Evolutionary conservation across 2,113 vertebrate species (phyloP), one percentile per base, ranked within the genome.

Genomic region (Gorsachius goisagi): DNA sequence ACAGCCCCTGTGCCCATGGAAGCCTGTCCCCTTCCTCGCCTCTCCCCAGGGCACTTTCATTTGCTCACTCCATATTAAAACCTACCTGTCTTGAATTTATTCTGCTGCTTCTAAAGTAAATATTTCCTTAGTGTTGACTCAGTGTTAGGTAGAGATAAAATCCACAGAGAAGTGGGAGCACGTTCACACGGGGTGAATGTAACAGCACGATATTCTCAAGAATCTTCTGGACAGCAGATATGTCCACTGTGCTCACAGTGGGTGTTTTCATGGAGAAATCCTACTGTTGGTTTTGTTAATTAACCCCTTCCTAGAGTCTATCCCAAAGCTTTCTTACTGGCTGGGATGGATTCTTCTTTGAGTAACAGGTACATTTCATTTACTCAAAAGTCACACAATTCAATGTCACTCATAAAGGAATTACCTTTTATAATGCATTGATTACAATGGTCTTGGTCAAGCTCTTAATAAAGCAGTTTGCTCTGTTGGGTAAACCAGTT

Each of bases 141-240:
- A 37, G 50, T 69, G 37, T 74, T 47, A 85, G 28, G 30, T n/a
- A 18, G 53, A 35, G 16, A 23, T 56, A 67, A 75, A 76, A 88
- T 56, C 35, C 66, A 71, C 11, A 52, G 20, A 62, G 44, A 68
- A 78, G 30, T n/a, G 21, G 30, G 13, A 90, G 5, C 3, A 1
- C 0, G 0, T 76, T 92, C 63, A 44, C 21, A 24, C 4, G 2
- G n/a, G 35, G 15, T 9, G 19, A 49, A 23, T 55, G 58, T 74
- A 45, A 69, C 35, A 69, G 49, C 4, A 2, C 6, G 5, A 44
- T 49, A 55, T n/a, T 84, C 52, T 50, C 53, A 39, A 44, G n/a
- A 14, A 74, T 41, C 26, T 59, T 86, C 84, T 41, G 49, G 69
- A 49, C 49, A 75, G 44, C 18, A 27, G 22, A 30, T 47, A 45